phyloP scores from a whole-genome alignment of 2,113 vertebrate species.

The Carollia perspicillata region DNA sequence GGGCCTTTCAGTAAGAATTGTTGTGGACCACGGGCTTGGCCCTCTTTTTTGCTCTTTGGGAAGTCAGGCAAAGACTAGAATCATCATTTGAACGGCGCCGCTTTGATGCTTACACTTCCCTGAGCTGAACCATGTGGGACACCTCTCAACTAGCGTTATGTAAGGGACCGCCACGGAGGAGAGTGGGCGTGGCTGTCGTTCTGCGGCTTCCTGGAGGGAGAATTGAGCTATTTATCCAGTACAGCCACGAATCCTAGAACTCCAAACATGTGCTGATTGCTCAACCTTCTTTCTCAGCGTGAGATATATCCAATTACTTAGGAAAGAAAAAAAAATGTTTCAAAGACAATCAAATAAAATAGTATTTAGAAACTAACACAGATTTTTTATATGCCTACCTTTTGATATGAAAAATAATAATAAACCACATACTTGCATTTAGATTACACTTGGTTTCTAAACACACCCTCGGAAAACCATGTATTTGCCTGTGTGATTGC shows the following conservation, averaged over 20 bases:
- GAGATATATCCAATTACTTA: background rate
- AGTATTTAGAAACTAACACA: background rate
- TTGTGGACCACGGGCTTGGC: background rate
- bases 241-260: background rate
- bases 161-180: background rate
- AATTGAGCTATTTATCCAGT: background rate
- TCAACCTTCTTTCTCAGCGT: background rate
- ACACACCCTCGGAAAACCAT: background rate
- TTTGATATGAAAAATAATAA: background rate
- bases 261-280: background rate
- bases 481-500: background rate
- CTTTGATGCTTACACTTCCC: background rate
- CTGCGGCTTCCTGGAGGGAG: background rate
- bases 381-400: background rate
- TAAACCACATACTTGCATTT: background rate
- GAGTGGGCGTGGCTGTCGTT: background rate
- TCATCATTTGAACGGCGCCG: background rate
- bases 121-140: background rate
- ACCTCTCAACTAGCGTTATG: background rate
- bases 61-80: background rate
- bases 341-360: background rate
- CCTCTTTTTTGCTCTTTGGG: background rate
- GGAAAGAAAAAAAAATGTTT: background rate
- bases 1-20: background rate
- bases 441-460: conserved; percentile 22